phyloP scores from a whole-genome alignment of 2,797 vertebrate species.

The Acanthornis magna region DNA sequence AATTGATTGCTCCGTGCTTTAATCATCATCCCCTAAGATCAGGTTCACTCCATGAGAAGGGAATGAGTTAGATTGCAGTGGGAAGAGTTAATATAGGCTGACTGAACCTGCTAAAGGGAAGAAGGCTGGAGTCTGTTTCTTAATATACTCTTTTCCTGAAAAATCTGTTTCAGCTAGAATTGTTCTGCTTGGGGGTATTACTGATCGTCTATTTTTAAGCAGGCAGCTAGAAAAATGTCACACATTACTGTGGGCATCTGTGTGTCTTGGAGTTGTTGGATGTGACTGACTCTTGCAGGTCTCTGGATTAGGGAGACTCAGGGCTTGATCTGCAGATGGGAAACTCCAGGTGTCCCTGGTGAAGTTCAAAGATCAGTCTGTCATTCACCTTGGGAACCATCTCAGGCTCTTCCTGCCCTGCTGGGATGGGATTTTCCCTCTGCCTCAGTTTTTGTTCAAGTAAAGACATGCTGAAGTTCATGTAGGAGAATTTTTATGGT shows the following conservation, averaged over 20 bases:
- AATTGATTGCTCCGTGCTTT: neutral
- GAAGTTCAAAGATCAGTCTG: neutral
- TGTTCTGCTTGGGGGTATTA: neutral
- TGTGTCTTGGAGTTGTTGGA: neutral
- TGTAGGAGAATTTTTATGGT: neutral
- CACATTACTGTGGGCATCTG: accelerated
- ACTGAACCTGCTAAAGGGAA: neutral
- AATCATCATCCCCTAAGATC: neutral
- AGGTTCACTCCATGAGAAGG: neutral
- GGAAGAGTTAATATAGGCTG: neutral
- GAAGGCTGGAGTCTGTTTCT: neutral
- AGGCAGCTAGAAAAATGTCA: neutral
- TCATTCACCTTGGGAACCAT: accelerated
- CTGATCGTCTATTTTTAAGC: neutral
- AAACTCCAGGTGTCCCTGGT: neutral
- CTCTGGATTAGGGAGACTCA: neutral
- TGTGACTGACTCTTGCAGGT: neutral
- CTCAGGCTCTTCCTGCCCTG: neutral
- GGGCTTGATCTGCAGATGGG: neutral
- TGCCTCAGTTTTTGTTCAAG: neutral
- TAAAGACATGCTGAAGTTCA: neutral
- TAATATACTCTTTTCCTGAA: neutral
- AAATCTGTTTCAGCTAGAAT: neutral
- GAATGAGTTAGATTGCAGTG: neutral
- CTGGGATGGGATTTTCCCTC: neutral